Evolutionary conservation across 2,888 invertebrate species (phyloP), one percentile per base, ranked within the genome.

Genomic region (Agonopterix subpropinquella): DNA sequence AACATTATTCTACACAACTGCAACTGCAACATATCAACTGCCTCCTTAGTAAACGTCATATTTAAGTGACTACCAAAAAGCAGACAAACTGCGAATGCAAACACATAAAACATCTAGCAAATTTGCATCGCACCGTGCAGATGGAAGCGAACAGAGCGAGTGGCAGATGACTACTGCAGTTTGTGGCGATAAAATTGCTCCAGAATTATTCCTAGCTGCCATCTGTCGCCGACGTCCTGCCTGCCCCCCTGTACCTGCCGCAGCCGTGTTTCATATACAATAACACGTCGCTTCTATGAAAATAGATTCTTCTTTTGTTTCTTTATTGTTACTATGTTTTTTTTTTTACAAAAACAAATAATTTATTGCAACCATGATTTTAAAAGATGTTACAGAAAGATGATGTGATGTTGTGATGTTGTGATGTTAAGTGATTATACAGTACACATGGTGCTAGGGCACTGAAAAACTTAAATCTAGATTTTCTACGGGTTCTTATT

Each of bases 121-220:
- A 60, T 59, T 59, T 56, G 57, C 55, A 61, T 59, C 51, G 10
- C 39, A 28, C 28, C 28, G 56, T 47, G 53, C 57, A 58, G 61
- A 57, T 56, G 55, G 51, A 48, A 58, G 59, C 53, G 59, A 55
- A 49, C 48, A 47, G 52, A 57, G 47, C 59, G 62, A 59, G 58
- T 58, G 63, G 56, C 58, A 57, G 61, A 56, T 65, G 69, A 65
- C 70, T 67, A 59, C 56, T 69, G 72, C 76, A 73, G 72, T 71
- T 71, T 69, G 73, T 61, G 66, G 64, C 70, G 62, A 67, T 71
- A 69, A 71, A 76, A 73, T 71, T 71, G 68, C 66, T 65, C 57
- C 57, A 65, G 68, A 75, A 77, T 77, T 77, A 77, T 76, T 68
- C 72, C 65, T 62, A 57, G 63, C 55, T 48, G 52, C 64, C 68